Evolutionary conservation across 2,888 invertebrate species (phyloP), one percentile per base, ranked within the genome.

Genomic region (Xanthorhoe designata): DNA sequence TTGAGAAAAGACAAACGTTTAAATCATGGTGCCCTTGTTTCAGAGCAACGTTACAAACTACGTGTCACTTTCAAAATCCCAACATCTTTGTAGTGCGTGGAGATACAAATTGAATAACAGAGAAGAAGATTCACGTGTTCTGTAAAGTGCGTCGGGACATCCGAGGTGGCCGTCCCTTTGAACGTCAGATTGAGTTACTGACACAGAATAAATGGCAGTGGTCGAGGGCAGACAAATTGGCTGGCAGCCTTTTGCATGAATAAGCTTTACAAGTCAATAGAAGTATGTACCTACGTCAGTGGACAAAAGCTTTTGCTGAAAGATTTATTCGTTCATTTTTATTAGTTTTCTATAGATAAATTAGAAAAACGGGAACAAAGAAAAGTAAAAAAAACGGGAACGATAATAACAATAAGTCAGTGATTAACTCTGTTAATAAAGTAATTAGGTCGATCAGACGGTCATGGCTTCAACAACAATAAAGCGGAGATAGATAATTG

Each of bases 81-180:
- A 53, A 61, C 19, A 67, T 57, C 74, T 68, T 8, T 64, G 66
- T 76, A 76, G 79, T 85, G 83, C 62, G 60, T 56, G 80, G 73
- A 76, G 75, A 80, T 81, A 88, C 88, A 91, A 93, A 93, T 92
- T 91, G 89, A 92, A 93, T 92, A 91, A 91, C 87, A 87, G 83
- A 60, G 81, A 80, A 82, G 85, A 90, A 91, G 91, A 92, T 90
- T 80, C 86, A 90, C 87, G 90, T 84, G 86, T 85, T 87, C 82
- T 86, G 81, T 81, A 77, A 84, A 85, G 83, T 82, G 80, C 86
- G 91, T 89, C 86, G 78, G 87, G 83, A 86, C 85, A 91, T 92
- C 88, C 85, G 85, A 83, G 83, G 82, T 84, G 66, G 66, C 61
- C 55, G 90, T 88, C 90, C 89, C 88, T 90, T 89, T 87, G 83